A percentile compares a stretch with the other conserved stretches of the same genome.
Conservation (phyloP, 1,140 invertebrate genomes). For the Nebria ingens region DNA sequence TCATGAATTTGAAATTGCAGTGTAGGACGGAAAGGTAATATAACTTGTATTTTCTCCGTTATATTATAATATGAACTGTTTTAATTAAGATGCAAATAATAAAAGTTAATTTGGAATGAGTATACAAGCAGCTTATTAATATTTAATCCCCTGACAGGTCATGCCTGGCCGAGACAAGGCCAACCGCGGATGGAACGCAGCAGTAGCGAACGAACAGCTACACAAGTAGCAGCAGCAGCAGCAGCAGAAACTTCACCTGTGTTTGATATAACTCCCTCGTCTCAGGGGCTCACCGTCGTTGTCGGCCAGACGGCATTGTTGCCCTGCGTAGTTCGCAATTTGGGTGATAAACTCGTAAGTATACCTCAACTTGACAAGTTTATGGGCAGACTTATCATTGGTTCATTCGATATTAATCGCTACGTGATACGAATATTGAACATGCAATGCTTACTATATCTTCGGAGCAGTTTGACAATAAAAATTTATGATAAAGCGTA, state of each 20-base stretch:
- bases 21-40: too few relatives aligned
- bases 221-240: not conserved
- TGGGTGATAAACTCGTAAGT: conserved; percentile 6
- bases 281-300: not conserved
- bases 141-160: not conserved
- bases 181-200: not conserved
- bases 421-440: too few relatives aligned
- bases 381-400: too few relatives aligned
- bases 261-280: not conserved
- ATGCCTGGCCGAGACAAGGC: not conserved
- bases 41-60: too few relatives aligned
- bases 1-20: too few relatives aligned
- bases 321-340: not conserved
- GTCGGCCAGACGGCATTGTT: conserved; percentile 4
- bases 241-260: not conserved
- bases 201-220: not conserved
- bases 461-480: too few relatives aligned
- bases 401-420: too few relatives aligned
- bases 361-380: not conserved
- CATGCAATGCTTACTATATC: too few relatives aligned
- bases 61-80: too few relatives aligned
- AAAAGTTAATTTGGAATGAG: too few relatives aligned
- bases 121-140: not conserved
- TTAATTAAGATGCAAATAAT: too few relatives aligned
- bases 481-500: too few relatives aligned